Evolutionary conservation across 2,797 vertebrate species (phyloP), one percentile per base, ranked within the genome.

Genomic region (Toxotes lorentzi): DNA sequence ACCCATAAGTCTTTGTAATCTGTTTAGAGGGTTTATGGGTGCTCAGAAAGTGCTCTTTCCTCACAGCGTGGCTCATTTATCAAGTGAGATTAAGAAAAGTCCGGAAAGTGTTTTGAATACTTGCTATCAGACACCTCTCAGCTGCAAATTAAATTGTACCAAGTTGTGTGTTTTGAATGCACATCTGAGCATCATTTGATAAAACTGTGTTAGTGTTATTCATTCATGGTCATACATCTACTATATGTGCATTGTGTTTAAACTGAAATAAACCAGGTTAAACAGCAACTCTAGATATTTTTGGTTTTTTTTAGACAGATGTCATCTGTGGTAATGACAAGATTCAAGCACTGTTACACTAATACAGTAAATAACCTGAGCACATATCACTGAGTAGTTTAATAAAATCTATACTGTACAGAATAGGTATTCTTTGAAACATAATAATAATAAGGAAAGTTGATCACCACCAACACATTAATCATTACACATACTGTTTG

Each of bases 1-100:
- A 93, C 88, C 88, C 90, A 90, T 87, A 90, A 90, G 83, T 89
- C 89, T 90, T 82, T 84, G 89, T 93, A 94, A 93, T 94, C 85
- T 84, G 81, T 91, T 94, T 92, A 93, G 83, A 82, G 87, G 69
- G 84, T 74, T 89, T 87, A 88, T 79, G 88, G 90, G 73, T 80
- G 89, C 85, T 87, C 90, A 85, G 90, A 93, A 93, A 93, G 91
- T 90, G 91, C 90, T 93, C 85, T 88, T 88, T 88, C 85, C 86
- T 80, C 80, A 34, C 70, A 65, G 83, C 58, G 8, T 43, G 43
- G 81, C 86, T 89, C 90, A 90, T 93, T 94, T 91, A 90, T 93
- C 91, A 93, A 87, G 86, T 5, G 60, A 84, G 91, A 90, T 91
- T 90, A 91, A 88, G 84, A 91, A 89, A 90, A 83, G 83, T 86